These are phyloP conservation scores for Chaitophorus viminalis DNA, from an alignment of 2,888 invertebrate genomes.

Conservation along the genomic window DNA sequence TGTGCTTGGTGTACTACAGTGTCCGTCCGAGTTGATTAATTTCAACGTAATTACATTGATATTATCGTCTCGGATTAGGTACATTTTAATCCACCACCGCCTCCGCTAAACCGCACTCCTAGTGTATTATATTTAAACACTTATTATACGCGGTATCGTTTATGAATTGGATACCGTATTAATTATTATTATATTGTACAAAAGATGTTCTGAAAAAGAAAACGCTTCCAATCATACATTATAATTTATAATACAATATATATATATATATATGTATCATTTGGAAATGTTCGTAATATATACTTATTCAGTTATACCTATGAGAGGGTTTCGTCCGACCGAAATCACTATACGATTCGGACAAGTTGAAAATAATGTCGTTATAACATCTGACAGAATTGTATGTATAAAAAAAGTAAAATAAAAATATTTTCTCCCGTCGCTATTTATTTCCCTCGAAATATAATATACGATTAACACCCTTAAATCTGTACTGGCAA, in stretches of 20 bases:
- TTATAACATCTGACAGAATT: constrained; percentile 1
- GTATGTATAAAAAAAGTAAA: not conserved
- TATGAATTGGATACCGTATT: not conserved
- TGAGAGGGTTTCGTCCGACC: not conserved
- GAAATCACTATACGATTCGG: not conserved
- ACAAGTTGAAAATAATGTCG: not conserved
- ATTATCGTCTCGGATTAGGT: constrained; percentile 23
- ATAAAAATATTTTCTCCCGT: not conserved
- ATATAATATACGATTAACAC: constrained; percentile 58
- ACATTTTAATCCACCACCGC: not conserved
- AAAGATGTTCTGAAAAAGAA: not conserved
- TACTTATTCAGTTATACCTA: too few species aligned
- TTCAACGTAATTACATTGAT: constrained; percentile 50
- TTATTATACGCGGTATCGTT: not conserved
- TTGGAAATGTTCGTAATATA: not conserved
- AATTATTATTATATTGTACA: too few species aligned
- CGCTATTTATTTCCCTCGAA: constrained; percentile 33
- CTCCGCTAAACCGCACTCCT: not conserved
- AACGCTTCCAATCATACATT: not conserved
- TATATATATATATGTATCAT: not conserved
- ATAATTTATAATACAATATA: not conserved
- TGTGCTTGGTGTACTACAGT: not conserved
- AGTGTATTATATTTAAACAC: not conserved
- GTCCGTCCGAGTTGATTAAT: constrained; percentile 47
- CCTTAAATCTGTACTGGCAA: constrained; percentile 62